phyloP scores from a whole-genome alignment of 2,888 invertebrate genomes.

The Atethmia centrago region DNA sequence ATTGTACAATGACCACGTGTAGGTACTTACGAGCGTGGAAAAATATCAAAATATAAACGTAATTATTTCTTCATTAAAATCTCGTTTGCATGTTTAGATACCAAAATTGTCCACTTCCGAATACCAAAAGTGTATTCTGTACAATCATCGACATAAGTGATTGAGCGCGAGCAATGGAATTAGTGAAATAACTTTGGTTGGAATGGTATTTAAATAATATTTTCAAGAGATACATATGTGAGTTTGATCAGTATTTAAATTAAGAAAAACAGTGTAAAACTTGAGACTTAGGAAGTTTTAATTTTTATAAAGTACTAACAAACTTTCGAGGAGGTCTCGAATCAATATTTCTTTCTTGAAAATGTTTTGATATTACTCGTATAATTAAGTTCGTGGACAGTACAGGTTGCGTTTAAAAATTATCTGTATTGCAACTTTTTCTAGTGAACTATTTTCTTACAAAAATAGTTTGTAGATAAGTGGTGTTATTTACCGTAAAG shows the following conservation, averaged over 20 bases:
- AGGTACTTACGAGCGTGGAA: neutral
- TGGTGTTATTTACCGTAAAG: slow-evolving; percentile 1
- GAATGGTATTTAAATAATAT: neutral
- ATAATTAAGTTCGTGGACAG: neutral
- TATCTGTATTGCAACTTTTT: neutral
- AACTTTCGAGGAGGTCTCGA: neutral
- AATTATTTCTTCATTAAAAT: slow-evolving; percentile 53
- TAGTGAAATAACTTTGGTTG: neutral
- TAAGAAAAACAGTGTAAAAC: neutral
- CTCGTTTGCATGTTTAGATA: slow-evolving; percentile 52
- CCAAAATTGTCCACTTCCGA: slow-evolving; percentile 54
- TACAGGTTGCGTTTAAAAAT: neutral
- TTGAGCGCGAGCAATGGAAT: neutral
- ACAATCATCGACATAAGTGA: slow-evolving; percentile 18
- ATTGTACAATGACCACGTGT: slow-evolving; percentile 4
- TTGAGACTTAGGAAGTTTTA: neutral
- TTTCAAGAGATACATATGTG: neutral
- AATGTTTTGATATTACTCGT: too few species aligned
- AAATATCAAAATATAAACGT: slow-evolving; percentile 30
- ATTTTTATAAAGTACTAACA: neutral
- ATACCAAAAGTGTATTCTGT: slow-evolving; percentile 3
- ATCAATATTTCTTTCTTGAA: neutral
- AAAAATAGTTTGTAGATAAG: neutral
- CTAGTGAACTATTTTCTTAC: neutral
- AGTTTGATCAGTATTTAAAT: neutral